Base-by-base conservation (phyloP, 2,888 invertebrate species). In the Encarsia formosa region DNA sequence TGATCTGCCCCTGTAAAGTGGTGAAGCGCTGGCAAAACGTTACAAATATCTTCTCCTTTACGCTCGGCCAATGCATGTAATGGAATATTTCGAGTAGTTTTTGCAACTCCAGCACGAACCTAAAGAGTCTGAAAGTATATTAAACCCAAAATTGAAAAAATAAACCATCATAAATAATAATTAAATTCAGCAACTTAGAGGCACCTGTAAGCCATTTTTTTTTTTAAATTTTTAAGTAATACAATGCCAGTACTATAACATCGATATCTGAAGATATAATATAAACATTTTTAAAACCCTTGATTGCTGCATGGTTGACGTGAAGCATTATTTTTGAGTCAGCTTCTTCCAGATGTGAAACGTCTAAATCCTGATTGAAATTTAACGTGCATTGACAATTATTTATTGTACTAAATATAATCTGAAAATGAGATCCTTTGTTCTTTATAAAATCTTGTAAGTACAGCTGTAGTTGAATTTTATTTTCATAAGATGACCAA, bases 1-100 rank as follows among this genome's bases (percentile, higher is more conserved):
- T 54, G 46, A 29, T 50, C 46, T n/a, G 42, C 24, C 11, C 54
- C 54, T 2, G 49, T 49, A 1, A 54, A 44, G 19, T 55, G 51
- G 34, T 55, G 55, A 2, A 51, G 18, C 1, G 52, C 55, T 20
- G 38, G 38, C 11, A 38, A 20, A 38, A 38, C 11, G 3, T 19
- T 20, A 22, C 38, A 38, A 3, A 38, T 3, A 11, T 20, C 11
- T 4, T 38, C 20, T 4, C 38, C 38, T 4, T 20, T 13, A 19
- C 11, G 6, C 3, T 11, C 2, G 9, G 38, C 38, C 9, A 38
- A 15, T 5, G 22, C 19, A 20, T 38, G 38, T 3, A 38, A 2
- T n/a, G 38, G 38, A 38, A 38, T 38, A 38, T 20, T 13, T 9
- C 38, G 19, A n/a, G 11, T 22, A 3, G 3, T 38, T 15, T 38